Evolutionary conservation across 2,113 vertebrate genomes (phyloP).

Genomic region (Campylorhamphus procurvoides): DNA sequence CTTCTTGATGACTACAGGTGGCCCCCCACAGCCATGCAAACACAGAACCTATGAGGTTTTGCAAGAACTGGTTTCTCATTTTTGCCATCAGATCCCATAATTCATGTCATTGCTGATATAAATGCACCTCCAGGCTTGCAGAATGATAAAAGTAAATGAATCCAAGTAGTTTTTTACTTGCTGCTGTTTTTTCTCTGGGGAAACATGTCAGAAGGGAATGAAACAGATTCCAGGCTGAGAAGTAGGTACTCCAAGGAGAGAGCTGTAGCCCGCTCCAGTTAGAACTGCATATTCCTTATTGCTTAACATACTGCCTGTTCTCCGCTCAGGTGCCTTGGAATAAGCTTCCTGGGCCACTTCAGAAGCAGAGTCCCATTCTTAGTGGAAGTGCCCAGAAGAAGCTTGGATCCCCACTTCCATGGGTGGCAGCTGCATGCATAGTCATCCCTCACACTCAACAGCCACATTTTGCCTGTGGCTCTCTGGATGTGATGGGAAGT

Average conservation of each 20-base stretch:
- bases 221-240: neutral
- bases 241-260: neutral
- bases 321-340: neutral
- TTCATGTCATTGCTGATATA: neutral
- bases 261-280: neutral
- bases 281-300: neutral
- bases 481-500: neutral
- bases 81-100: neutral
- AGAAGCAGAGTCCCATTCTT: neutral
- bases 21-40: slow-evolving; percentile 86
- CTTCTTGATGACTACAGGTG: slow-evolving; percentile 87
- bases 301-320: neutral
- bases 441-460: neutral
- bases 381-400: neutral
- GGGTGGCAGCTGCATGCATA: rapidly evolving
- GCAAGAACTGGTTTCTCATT: neutral
- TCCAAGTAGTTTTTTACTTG: neutral
- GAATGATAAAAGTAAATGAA: slow-evolving; percentile 16
- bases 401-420: rapidly evolving
- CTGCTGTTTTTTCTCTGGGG: slow-evolving; percentile 10
- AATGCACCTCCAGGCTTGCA: neutral
- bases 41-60: slow-evolving; percentile 84
- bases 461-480: neutral
- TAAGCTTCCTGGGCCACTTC: neutral
- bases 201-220: neutral